phyloP scores from a whole-genome alignment of 2,113 vertebrate species.

The Himantopus leucocephalus region DNA sequence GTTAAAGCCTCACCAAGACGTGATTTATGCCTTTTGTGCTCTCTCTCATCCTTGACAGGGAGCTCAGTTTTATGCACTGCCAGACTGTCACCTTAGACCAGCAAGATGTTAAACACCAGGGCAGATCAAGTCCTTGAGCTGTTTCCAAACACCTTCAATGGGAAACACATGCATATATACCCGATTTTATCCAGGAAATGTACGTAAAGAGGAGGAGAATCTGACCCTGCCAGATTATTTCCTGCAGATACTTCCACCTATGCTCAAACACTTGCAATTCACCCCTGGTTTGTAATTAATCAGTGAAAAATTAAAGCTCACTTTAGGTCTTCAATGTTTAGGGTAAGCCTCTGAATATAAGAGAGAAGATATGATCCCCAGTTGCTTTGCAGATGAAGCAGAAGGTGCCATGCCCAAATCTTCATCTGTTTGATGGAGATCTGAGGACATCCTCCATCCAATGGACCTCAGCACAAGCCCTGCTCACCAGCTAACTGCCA shows the following conservation, averaged over 20 bases:
- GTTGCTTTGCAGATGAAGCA: background rate
- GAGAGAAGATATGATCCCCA: background rate
- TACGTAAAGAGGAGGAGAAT: background rate
- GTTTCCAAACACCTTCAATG: background rate
- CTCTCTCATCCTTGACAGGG: background rate
- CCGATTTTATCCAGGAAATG: background rate
- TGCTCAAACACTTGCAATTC: background rate
- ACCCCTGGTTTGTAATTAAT: background rate
- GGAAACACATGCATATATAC: background rate
- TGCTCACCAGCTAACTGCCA: background rate
- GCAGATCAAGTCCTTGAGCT: background rate
- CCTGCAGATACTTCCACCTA: background rate
- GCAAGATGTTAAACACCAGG: background rate
- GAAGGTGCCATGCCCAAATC: background rate
- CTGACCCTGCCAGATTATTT: background rate
- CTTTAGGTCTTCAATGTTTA: background rate
- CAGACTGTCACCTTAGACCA: background rate
- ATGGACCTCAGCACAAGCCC: background rate
- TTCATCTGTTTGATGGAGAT: background rate
- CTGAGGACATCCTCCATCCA: background rate
- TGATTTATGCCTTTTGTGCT: background rate
- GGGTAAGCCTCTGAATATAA: background rate
- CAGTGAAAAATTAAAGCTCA: background rate
- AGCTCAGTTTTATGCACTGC: background rate
- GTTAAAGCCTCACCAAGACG: background rate